These are phyloP conservation scores for Cepphus grylle DNA, from an alignment of 2,113 vertebrate genomes.

Conservation along the genomic window DNA sequence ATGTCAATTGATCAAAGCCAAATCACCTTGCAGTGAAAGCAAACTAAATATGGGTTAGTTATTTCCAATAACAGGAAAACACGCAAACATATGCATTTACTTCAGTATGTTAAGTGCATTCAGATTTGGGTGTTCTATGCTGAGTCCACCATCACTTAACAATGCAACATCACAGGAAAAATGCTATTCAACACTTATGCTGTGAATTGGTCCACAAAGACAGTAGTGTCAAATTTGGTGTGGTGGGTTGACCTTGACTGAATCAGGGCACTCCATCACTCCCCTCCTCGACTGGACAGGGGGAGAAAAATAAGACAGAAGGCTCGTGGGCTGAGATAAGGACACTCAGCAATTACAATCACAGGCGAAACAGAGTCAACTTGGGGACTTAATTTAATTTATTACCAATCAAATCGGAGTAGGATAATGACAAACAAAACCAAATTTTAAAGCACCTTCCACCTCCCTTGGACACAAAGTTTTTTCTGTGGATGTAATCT, in stretches of 20 bases:
- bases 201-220: neutral
- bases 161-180: neutral
- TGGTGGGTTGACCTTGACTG: neutral
- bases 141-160: neutral
- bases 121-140: neutral
- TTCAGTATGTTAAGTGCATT: neutral
- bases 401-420: neutral
- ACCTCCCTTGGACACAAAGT: neutral
- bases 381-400: neutral
- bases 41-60: neutral
- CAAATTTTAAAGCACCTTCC: neutral
- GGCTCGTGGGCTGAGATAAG: neutral
- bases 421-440: neutral
- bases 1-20: neutral
- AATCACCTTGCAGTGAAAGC: neutral
- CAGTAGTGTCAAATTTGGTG: neutral
- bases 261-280: neutral
- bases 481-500: neutral
- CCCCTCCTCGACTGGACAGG: neutral
- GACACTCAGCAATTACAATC: neutral
- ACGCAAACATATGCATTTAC: neutral
- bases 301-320: neutral
- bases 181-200: neutral
- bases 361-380: accelerated
- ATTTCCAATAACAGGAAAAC: neutral